Evolutionary conservation across 37 sponge, comb jelly and placozoan genomes (phyloP).

Genomic region (Cliona cf. orientalis): DNA sequence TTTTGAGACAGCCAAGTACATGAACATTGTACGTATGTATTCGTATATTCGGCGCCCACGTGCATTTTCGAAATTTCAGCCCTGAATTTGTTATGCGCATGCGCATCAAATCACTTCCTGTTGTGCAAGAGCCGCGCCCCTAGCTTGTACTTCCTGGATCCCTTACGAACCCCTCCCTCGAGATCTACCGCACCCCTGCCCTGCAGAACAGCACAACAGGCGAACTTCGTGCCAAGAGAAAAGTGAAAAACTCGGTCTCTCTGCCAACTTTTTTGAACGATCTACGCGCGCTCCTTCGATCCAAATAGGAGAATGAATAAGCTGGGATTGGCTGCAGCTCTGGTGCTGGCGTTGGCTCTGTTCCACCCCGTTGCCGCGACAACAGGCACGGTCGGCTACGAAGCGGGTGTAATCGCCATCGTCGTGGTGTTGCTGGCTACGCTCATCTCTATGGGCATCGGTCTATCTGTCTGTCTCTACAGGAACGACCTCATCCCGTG

Average conservation of each 20-base stretch:
- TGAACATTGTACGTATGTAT: too few species aligned
- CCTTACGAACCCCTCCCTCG: too few species aligned
- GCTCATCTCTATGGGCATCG: conserved; percentile 43
- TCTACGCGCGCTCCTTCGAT: too few species aligned
- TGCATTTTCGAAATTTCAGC: neutral
- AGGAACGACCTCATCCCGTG: conserved; percentile 58
- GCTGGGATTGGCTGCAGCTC: neutral
- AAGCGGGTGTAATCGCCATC: conserved; percentile 67
- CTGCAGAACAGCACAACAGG: too few species aligned
- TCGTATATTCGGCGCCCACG: neutral
- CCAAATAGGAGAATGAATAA: too few species aligned
- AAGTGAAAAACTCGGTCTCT: too few species aligned
- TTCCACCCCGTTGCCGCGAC: conserved; percentile 18
- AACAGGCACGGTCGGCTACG: conserved; percentile 59
- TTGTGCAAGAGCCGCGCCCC: neutral
- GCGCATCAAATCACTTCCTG: conserved; percentile 27
- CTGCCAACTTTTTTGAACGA: too few species aligned
- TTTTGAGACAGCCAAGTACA: too few species aligned
- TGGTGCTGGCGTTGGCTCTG: conserved; percentile 15
- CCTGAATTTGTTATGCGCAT: conserved; percentile 40
- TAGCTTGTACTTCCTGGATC: too few species aligned
- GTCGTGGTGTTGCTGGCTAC: conserved; percentile 39
- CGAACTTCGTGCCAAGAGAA: too few species aligned
- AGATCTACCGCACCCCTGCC: too few species aligned
- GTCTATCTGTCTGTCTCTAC: conserved; percentile 58